These are phyloP conservation scores for Girardinichthys multiradiatus DNA, from an alignment of 2,113 vertebrate species.

Conservation along the genomic window DNA sequence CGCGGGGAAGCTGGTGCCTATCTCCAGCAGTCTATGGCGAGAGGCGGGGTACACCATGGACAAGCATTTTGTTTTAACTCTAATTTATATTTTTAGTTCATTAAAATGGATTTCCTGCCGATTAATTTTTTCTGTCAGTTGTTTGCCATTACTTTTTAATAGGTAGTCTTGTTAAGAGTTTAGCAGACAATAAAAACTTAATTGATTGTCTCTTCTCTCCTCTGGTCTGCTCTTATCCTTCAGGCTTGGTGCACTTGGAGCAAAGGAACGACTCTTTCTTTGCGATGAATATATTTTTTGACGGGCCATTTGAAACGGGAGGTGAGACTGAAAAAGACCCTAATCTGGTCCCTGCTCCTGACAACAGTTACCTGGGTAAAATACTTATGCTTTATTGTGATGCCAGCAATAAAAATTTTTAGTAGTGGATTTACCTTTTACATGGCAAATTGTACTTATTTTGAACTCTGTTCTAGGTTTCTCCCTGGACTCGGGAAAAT, in stretches of 20 bases:
- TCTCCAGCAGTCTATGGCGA: too few relatives aligned
- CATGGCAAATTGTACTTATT: not conserved
- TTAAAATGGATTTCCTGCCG: too few relatives aligned
- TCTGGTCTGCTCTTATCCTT: slow-evolving; percentile 1
- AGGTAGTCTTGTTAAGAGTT: not conserved
- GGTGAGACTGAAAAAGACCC: slow-evolving; percentile 82
- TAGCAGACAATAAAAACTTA: not conserved
- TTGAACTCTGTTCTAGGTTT: slow-evolving; percentile 82
- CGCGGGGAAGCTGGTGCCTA: too few relatives aligned
- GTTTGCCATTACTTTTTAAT: too few relatives aligned
- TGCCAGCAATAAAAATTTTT: not conserved
- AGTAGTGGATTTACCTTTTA: not conserved
- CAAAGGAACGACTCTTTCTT: slow-evolving; percentile 88
- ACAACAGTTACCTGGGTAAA: slow-evolving; percentile 97
- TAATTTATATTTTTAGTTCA: too few relatives aligned
- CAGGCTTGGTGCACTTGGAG: slow-evolving; percentile 92
- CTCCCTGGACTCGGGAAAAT: slow-evolving; percentile 90
- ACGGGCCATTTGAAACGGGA: slow-evolving; percentile 93
- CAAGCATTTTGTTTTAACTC: too few relatives aligned
- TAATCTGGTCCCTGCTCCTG: slow-evolving; percentile 85
- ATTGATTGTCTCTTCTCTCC: not conserved
- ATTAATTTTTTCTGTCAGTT: too few relatives aligned
- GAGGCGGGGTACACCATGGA: too few relatives aligned
- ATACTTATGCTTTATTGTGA: slow-evolving; percentile 3
- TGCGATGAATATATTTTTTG: slow-evolving; percentile 83